Conservation (phyloP, 37 sponge, comb jelly and placozoan genomes). For the Lycopodina hypogea region DNA sequence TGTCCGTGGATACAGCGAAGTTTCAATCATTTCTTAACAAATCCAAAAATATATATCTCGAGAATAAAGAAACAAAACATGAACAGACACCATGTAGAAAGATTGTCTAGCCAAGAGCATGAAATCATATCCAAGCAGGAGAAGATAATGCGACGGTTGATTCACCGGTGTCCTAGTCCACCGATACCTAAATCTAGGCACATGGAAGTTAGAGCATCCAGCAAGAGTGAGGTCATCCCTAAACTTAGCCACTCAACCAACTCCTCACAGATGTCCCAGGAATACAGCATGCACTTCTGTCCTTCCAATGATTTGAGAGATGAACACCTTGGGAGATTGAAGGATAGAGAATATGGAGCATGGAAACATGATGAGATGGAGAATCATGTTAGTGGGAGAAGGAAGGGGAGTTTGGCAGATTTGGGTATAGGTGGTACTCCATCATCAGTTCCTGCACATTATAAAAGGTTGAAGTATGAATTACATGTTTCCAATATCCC, state of each 20-base stretch:
- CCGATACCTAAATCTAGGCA: neutral
- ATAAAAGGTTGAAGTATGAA: constrained; percentile 55
- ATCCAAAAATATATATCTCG: too few species aligned
- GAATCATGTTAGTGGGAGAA: too few species aligned
- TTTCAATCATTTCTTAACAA: neutral
- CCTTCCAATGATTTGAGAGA: neutral
- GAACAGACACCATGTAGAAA: neutral
- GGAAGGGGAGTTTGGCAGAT: neutral
- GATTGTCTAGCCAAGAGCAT: neutral
- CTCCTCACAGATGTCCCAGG: neutral
- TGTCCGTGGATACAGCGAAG: too few species aligned
- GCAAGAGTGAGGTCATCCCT: neutral
- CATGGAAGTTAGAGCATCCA: constrained; percentile 17
- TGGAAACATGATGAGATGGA: neutral
- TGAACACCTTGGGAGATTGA: neutral
- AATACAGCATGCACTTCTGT: constrained; percentile 3
- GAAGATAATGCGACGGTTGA: constrained; percentile 47
- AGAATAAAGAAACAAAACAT: neutral
- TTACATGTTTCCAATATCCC: constrained; percentile 64
- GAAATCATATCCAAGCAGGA: constrained; percentile 13
- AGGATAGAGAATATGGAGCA: too few species aligned
- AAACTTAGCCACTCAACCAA: neutral
- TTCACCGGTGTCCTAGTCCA: constrained; percentile 16
- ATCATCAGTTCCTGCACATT: neutral
- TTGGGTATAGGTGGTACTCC: neutral